Conservation (phyloP, 1,140 invertebrate genomes). For the Anoplolepis gracilipes region DNA sequence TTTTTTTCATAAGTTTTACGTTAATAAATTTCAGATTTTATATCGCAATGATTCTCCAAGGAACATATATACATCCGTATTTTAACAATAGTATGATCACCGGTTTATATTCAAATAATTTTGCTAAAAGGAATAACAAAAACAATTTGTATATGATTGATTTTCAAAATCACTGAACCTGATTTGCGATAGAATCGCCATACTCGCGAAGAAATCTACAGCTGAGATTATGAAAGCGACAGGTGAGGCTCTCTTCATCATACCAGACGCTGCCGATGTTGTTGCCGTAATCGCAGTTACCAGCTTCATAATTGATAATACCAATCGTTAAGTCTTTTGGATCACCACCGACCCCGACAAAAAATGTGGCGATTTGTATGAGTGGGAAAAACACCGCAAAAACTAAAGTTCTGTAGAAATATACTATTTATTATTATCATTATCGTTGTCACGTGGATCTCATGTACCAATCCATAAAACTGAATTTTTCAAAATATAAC, state of each 20-base stretch:
- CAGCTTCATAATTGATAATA: slow-evolving; percentile 91
- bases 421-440: slow-evolving; percentile 31
- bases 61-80: no score
- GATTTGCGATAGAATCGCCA: slow-evolving; percentile 82
- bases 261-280: slow-evolving; percentile 77
- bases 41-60: no score
- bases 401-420: slow-evolving; percentile 88
- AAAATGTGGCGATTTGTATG: slow-evolving; percentile 92
- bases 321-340: slow-evolving; percentile 90
- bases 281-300: slow-evolving; percentile 80
- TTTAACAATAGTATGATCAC: no score
- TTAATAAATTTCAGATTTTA: no score
- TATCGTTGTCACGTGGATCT: not conserved
- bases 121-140: not conserved
- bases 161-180: slow-evolving; percentile 76
- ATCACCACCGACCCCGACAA: slow-evolving; percentile 92
- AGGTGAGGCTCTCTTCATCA: slow-evolving; percentile 76
- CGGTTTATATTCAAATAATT: slow-evolving; percentile 1
- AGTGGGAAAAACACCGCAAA: slow-evolving; percentile 94
- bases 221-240: slow-evolving; percentile 86
- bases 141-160: not conserved
- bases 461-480: not conserved
- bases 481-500: not conserved
- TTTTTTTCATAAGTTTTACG: not conserved
- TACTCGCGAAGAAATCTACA: slow-evolving; percentile 87